Evolutionary conservation across 2,888 invertebrate genomes (phyloP).

Genomic region (Xestia sexstrigata): DNA sequence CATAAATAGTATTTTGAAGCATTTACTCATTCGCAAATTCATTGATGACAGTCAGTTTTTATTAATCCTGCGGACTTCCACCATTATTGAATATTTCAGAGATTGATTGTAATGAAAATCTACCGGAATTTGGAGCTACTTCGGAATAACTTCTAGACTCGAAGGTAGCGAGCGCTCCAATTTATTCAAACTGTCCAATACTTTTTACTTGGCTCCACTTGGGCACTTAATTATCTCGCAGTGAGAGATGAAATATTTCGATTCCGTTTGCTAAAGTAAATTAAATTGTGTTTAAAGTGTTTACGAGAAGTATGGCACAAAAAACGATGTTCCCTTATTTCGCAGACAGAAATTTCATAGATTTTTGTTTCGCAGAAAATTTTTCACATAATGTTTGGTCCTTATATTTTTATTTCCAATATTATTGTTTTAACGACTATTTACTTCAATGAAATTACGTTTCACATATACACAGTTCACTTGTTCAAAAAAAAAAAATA

Average conservation of each 20-base stretch:
- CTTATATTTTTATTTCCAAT: too few relatives aligned
- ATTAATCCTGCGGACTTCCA: slow-evolving; percentile 25
- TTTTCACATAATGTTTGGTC: too few relatives aligned
- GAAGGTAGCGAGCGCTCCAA: slow-evolving; percentile 47
- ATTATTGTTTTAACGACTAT: too few relatives aligned
- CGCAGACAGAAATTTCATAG: too few relatives aligned
- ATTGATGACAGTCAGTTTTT: slow-evolving; percentile 7
- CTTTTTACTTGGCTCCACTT: slow-evolving; percentile 32
- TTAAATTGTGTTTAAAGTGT: slow-evolving; percentile 6
- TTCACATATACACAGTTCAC: too few relatives aligned
- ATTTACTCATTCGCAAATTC: slow-evolving; percentile 1
- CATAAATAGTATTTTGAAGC: not conserved
- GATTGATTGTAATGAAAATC: slow-evolving; percentile 55
- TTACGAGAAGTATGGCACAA: not conserved
- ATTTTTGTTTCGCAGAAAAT: too few relatives aligned
- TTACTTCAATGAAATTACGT: too few relatives aligned
- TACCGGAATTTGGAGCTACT: slow-evolving; percentile 39
- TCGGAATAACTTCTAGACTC: slow-evolving; percentile 52
- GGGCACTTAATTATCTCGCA: slow-evolving; percentile 31
- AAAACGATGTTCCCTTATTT: too few relatives aligned
- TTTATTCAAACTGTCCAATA: slow-evolving; percentile 63
- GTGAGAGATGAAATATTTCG: slow-evolving; percentile 17
- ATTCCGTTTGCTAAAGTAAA: not conserved
- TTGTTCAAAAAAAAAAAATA: too few relatives aligned
- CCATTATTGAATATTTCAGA: slow-evolving; percentile 57